Percentiles rank a stretch among this genome's conserved stretches.
phyloP scores from a whole-genome alignment of 2,113 vertebrate genomes.

The Tinamus guttatus region DNA sequence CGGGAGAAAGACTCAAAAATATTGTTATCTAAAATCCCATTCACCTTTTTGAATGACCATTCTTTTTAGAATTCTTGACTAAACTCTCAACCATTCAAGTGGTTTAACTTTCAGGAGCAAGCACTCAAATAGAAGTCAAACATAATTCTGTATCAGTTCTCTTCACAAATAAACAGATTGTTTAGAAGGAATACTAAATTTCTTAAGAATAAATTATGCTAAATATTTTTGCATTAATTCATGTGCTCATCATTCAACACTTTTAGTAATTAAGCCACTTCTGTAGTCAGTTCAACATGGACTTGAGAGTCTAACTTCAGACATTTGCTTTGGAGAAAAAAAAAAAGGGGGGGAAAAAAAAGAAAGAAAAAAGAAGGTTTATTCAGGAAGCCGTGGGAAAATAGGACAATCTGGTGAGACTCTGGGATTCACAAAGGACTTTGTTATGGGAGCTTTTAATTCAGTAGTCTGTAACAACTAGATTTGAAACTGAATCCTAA shows the following conservation, averaged over 20 bases:
- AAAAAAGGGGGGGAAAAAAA: background rate
- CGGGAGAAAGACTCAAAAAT: background rate
- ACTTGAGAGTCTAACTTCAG: background rate
- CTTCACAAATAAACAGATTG: background rate
- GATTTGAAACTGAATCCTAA: background rate
- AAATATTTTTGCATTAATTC: background rate
- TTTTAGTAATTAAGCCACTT: background rate
- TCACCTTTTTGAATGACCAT: background rate
- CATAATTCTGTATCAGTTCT: accelerated
- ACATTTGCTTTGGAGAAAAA: background rate
- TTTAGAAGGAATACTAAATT: background rate
- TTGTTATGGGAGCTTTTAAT: background rate
- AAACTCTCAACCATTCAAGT: background rate
- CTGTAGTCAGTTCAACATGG: background rate
- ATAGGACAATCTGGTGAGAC: background rate
- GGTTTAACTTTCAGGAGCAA: background rate
- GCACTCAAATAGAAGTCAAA: background rate
- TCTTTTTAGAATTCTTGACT: background rate
- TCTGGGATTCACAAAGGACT: background rate
- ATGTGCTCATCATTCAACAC: background rate
- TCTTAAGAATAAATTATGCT: background rate
- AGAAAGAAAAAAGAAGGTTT: background rate
- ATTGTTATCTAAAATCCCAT: accelerated
- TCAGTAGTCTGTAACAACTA: background rate
- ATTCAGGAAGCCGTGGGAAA: background rate